Evolutionary conservation across 2,113 vertebrate species (phyloP).

Genomic region (Alexandromys fortis): DNA sequence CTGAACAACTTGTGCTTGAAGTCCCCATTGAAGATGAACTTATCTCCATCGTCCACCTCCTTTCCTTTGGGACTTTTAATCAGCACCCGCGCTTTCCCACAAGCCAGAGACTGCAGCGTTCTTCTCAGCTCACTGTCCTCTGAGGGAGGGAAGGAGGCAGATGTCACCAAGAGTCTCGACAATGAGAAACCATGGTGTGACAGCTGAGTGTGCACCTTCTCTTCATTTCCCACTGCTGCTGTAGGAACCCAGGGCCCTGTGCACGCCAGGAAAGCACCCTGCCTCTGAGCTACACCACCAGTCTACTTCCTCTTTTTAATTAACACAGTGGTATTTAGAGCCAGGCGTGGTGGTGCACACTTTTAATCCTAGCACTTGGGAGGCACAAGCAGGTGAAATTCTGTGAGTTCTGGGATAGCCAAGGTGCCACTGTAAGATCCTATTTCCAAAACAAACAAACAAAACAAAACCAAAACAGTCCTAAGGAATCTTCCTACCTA

Average conservation of each 20-base stretch:
- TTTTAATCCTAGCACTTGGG: neutral
- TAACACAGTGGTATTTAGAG: neutral
- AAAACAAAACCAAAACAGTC: neutral
- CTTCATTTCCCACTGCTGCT: neutral
- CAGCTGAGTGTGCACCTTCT: neutral
- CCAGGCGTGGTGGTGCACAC: neutral
- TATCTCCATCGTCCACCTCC: conserved; percentile 90
- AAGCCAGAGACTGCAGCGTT: conserved; percentile 89
- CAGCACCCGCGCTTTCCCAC: conserved; percentile 89
- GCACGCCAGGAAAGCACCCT: neutral
- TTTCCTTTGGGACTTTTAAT: conserved; percentile 89
- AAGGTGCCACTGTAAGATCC: neutral
- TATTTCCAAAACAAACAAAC: neutral
- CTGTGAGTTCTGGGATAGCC: neutral
- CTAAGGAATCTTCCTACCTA: conserved; percentile 82
- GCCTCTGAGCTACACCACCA: neutral
- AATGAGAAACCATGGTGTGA: neutral
- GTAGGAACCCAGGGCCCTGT: neutral
- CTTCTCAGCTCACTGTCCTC: conserved; percentile 89
- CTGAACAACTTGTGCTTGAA: conserved; percentile 91
- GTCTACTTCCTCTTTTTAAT: neutral
- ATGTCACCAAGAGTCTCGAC: neutral
- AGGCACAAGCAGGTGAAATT: neutral
- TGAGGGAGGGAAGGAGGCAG: conserved; percentile 64
- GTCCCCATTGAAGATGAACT: conserved; percentile 87